phyloP scores from a whole-genome alignment of 1,140 invertebrate genomes.

The Drosophila pandora region DNA sequence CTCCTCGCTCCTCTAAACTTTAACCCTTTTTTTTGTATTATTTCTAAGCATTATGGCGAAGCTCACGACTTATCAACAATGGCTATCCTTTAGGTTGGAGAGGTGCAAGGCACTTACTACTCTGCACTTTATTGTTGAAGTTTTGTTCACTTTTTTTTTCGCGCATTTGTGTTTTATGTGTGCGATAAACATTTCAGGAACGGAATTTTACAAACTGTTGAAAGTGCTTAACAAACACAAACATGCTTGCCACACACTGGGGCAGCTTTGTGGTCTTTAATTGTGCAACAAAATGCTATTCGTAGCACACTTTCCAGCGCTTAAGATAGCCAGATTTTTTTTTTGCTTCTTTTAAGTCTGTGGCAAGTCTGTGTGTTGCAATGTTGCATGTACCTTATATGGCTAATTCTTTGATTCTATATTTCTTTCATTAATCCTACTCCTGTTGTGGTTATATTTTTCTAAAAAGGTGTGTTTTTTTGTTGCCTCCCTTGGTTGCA shows the following conservation, averaged over 20 bases:
- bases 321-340: background rate
- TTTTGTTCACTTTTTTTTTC: slow-evolving; percentile 22
- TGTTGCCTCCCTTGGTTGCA: background rate
- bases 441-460: background rate
- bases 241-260: slow-evolving; percentile 23
- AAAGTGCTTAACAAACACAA: slow-evolving; percentile 66
- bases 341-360: background rate
- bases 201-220: slow-evolving; percentile 69
- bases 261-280: slow-evolving; percentile 56
- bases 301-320: slow-evolving; percentile 66
- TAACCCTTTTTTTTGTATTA: slow-evolving; percentile 27
- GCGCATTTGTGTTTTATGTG: slow-evolving; percentile 26
- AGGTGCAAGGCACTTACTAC: background rate
- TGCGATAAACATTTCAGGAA: slow-evolving; percentile 46
- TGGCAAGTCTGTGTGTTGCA: background rate
- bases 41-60: slow-evolving; percentile 4
- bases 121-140: slow-evolving; percentile 20
- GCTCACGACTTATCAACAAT: slow-evolving; percentile 15
- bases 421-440: background rate
- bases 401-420: slow-evolving; percentile 24
- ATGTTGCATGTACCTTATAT: background rate
- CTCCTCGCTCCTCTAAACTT: slow-evolving; percentile 22
- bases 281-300: slow-evolving; percentile 17
- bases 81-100: background rate
- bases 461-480: background rate